These are phyloP conservation scores for Prionailurus viverrinus DNA, from an alignment of 2,113 vertebrate species.

Conservation along the genomic window DNA sequence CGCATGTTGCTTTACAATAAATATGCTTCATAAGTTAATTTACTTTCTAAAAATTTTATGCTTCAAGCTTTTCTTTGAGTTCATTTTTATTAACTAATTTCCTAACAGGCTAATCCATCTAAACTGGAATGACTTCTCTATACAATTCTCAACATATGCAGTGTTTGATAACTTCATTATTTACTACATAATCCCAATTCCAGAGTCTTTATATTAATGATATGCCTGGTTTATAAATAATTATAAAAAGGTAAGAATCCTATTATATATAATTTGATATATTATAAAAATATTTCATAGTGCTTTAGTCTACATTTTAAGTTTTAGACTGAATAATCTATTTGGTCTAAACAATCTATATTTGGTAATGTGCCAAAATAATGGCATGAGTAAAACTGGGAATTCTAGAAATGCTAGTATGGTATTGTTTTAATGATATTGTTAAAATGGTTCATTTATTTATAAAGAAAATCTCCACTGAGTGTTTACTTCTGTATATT, in stretches of 20 bases:
- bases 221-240: background rate
- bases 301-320: background rate
- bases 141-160: background rate
- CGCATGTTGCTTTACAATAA: background rate
- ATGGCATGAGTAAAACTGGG: background rate
- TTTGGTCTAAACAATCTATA: background rate
- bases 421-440: background rate
- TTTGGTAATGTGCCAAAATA: background rate
- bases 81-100: slow-evolving; percentile 38
- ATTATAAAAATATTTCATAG: background rate
- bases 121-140: background rate
- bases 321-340: slow-evolving; percentile 1
- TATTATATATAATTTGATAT: background rate
- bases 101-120: background rate
- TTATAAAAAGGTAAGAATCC: background rate
- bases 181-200: slow-evolving; percentile 32
- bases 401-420: background rate
- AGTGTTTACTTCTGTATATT: background rate
- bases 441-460: background rate
- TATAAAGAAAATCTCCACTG: background rate
- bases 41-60: background rate
- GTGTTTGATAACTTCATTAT: background rate
- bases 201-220: slow-evolving; percentile 39
- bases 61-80: slow-evolving; percentile 38
- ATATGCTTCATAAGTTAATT: background rate